phyloP scores from a whole-genome alignment of 2,113 vertebrate genomes.

The Hippocampus guttulatus region DNA sequence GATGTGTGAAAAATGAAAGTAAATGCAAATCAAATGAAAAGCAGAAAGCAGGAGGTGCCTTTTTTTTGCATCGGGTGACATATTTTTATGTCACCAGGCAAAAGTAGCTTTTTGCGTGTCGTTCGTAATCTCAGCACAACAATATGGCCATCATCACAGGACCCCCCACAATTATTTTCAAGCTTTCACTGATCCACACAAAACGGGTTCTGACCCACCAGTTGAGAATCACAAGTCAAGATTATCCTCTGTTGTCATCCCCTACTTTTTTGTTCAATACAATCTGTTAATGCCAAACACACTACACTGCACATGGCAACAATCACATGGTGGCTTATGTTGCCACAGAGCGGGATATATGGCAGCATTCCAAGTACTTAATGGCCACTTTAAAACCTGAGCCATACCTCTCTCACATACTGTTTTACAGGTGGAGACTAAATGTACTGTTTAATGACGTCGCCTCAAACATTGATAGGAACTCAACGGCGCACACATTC shows the following conservation, averaged over 20 bases:
- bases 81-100: no score
- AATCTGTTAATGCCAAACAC: background rate
- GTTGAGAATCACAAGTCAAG: background rate
- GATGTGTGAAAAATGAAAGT: no score
- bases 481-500: no score
- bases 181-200: no score
- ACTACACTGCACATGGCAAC: background rate
- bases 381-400: background rate
- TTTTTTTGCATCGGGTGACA: no score
- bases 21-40: no score
- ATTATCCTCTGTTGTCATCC: background rate
- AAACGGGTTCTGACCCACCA: background rate
- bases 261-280: background rate
- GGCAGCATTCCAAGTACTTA: background rate
- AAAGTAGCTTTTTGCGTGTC: no score
- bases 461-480: conserved; percentile 4
- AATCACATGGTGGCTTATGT: background rate
- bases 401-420: background rate
- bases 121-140: background rate
- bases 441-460: conserved; percentile 4
- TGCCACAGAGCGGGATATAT: background rate
- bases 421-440: conserved; percentile 5
- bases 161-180: no score
- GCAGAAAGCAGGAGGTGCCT: no score
- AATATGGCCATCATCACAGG: background rate